phyloP scores from a whole-genome alignment of 2,888 invertebrate species.

The Melinaea marsaeus region DNA sequence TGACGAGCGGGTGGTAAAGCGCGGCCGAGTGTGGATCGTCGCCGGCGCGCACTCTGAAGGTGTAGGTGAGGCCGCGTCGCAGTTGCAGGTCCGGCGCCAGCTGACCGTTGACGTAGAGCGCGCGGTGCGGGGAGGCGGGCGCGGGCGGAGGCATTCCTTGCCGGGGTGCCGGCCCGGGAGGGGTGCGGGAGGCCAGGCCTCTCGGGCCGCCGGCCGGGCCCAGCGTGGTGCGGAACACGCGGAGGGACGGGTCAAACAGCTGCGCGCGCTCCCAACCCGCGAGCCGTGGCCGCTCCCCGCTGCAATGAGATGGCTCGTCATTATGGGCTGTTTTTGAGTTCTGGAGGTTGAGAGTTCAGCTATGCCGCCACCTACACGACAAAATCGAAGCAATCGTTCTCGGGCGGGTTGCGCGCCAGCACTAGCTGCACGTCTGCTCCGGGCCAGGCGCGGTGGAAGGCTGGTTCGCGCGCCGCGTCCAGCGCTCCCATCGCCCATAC shows the following conservation, averaged over 20 bases:
- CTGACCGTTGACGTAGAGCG: constrained; percentile 94
- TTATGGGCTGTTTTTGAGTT: not conserved
- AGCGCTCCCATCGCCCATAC: constrained; percentile 92
- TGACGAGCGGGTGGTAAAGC: constrained; percentile 92
- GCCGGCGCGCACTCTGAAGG: constrained; percentile 88
- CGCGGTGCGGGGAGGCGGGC: constrained; percentile 82
- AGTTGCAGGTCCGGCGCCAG: constrained; percentile 92
- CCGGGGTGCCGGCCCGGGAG: constrained; percentile 84
- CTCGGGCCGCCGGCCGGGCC: constrained; percentile 87
- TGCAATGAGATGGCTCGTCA: constrained; percentile 8
- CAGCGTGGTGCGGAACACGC: constrained; percentile 87
- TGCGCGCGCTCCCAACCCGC: constrained; percentile 79
- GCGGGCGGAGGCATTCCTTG: constrained; percentile 81
- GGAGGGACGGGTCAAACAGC: constrained; percentile 83
- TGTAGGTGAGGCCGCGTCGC: constrained; percentile 89
- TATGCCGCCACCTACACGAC: constrained; percentile 59
- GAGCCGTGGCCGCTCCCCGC: constrained; percentile 36
- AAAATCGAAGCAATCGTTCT: constrained; percentile 86
- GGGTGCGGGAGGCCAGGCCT: constrained; percentile 82
- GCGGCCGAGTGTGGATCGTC: constrained; percentile 92
- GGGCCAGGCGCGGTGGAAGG: constrained; percentile 89
- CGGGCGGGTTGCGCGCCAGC: constrained; percentile 81
- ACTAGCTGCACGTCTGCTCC: constrained; percentile 82
- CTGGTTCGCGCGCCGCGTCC: constrained; percentile 86
- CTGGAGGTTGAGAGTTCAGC: too few species aligned